phyloP scores from a whole-genome alignment of 2,888 invertebrate species.

The Zele albiditarsus region DNA sequence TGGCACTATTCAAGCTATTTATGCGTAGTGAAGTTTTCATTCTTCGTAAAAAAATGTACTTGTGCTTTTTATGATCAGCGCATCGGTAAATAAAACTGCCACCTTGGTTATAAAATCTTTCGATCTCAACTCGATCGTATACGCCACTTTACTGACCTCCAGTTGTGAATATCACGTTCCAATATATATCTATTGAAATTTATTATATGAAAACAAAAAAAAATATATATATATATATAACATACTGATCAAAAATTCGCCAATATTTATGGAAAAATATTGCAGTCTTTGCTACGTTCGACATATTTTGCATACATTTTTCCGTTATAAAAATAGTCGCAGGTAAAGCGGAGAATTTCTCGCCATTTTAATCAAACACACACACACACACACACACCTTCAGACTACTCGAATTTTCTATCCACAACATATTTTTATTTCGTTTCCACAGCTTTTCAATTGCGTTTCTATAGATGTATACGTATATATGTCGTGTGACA shows the following conservation, averaged over 20 bases:
- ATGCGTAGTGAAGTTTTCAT: neutral
- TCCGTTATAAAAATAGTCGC: neutral
- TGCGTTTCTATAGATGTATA: neutral
- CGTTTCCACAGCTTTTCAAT: neutral
- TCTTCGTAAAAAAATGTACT: neutral
- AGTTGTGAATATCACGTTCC: neutral
- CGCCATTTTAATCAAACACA: neutral
- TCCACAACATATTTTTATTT: slow-evolving; percentile 7
- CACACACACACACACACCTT: neutral
- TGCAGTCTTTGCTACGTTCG: too few relatives aligned
- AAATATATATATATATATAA: too few relatives aligned
- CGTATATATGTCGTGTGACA: neutral
- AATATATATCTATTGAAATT: neutral
- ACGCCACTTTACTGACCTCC: neutral
- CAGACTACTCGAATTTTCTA: neutral
- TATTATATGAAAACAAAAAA: too few relatives aligned
- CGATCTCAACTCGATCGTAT: slow-evolving; percentile 6
- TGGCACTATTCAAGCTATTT: neutral
- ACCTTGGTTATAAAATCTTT: slow-evolving; percentile 16
- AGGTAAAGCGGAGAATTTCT: neutral
- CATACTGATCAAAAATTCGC: too few relatives aligned
- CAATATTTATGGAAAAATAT: too few relatives aligned
- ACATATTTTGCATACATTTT: neutral
- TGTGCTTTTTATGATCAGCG: slow-evolving; percentile 2
- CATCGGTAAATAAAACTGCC: slow-evolving; percentile 1